phyloP scores from a whole-genome alignment of 2,797 vertebrate species.

The Rhabdomys pumilio region DNA sequence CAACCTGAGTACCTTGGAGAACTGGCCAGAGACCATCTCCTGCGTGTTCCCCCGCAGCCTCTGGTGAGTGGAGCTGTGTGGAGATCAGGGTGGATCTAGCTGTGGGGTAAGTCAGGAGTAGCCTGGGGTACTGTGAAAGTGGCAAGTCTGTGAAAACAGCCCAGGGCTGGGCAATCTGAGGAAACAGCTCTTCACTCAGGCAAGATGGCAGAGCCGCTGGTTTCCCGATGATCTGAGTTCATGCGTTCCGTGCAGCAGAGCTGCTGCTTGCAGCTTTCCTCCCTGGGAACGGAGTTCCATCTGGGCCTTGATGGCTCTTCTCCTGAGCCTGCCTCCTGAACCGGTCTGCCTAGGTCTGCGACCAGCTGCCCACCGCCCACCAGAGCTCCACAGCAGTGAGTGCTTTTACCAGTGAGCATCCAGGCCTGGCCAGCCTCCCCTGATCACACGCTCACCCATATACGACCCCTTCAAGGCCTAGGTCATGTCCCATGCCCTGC shows the following conservation, averaged over 20 bases:
- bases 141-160: conserved; percentile 54
- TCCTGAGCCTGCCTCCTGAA: neutral
- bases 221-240: neutral
- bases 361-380: neutral
- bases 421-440: neutral
- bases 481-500: neutral
- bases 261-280: neutral
- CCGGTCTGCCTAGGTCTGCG: neutral
- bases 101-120: neutral
- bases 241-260: neutral
- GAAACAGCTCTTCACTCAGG: neutral
- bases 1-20: neutral
- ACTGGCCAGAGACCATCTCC: neutral
- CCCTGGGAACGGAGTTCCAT: neutral
- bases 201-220: neutral
- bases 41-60: neutral
- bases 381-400: neutral
- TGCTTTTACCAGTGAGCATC: neutral
- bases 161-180: neutral
- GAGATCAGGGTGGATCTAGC: neutral
- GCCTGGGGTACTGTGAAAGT: neutral
- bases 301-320: neutral
- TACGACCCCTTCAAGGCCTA: neutral
- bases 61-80: neutral
- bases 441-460: neutral